These are phyloP conservation scores for Notothenia rossii DNA, from an alignment of 2,113 vertebrate genomes.

Conservation along the genomic window DNA sequence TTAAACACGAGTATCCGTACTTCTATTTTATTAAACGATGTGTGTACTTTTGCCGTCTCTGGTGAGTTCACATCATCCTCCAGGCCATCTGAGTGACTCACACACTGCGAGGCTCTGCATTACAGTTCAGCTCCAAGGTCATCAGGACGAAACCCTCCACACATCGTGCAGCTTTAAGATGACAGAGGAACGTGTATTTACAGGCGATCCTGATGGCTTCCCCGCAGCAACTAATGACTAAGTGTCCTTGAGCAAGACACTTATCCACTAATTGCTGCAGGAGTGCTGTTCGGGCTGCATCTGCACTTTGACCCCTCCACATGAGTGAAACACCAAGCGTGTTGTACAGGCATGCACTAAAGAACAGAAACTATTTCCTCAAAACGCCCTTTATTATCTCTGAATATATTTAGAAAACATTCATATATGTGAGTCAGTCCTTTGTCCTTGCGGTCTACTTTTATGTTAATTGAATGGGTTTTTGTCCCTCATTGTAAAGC, in stretches of 20 bases:
- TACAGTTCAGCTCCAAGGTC: conserved; percentile 42
- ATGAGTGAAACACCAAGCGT: not conserved
- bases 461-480: too few relatives aligned
- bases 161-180: conserved; percentile 30
- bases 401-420: not conserved
- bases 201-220: conserved; percentile 17
- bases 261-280: conserved; percentile 46
- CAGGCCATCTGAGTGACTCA: conserved; percentile 44
- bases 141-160: conserved; percentile 19
- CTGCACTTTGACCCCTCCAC: conserved; percentile 43
- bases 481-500: too few relatives aligned
- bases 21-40: too few relatives aligned
- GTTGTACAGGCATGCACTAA: too few relatives aligned
- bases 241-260: conserved; percentile 52
- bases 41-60: too few relatives aligned
- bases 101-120: conserved; percentile 1
- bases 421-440: not conserved
- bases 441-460: not conserved
- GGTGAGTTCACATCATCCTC: conserved; percentile 3
- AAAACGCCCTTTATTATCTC: conserved; percentile 5
- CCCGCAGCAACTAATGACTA: conserved; percentile 44
- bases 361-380: not conserved
- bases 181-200: conserved; percentile 25
- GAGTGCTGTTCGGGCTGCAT: conserved; percentile 7
- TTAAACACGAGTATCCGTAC: too few relatives aligned